These are phyloP conservation scores for Micrasema longulum DNA, from an alignment of 1,140 invertebrate genomes.

Conservation along the genomic window DNA sequence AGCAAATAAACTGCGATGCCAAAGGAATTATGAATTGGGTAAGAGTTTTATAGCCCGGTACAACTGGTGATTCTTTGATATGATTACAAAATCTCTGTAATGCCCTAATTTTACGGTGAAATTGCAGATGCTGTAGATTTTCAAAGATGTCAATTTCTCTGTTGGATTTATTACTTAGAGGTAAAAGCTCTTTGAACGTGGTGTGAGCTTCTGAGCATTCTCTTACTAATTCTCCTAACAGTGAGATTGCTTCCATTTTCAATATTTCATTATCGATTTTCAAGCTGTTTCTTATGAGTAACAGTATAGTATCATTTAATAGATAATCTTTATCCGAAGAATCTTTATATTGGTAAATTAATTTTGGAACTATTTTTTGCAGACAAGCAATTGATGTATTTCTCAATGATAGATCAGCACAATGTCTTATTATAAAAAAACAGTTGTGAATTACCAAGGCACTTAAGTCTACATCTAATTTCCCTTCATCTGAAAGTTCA, in stretches of 20 bases:
- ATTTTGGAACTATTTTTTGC: conserved; percentile 73
- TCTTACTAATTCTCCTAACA: conserved; percentile 80
- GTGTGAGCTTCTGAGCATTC: conserved; percentile 79
- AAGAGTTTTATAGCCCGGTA: conserved; percentile 76
- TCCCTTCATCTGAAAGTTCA: conserved; percentile 67
- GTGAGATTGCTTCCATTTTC: conserved; percentile 79
- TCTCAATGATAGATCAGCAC: conserved; percentile 85
- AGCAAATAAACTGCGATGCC: conserved; percentile 82
- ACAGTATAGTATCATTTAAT: conserved; percentile 79
- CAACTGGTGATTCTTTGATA: conserved; percentile 69
- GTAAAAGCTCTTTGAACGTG: conserved; percentile 79
- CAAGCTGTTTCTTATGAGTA: conserved; percentile 76
- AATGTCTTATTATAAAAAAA: conserved; percentile 80
- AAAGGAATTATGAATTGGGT: conserved; percentile 89
- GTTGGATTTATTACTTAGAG: conserved; percentile 79
- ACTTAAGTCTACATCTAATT: conserved; percentile 75
- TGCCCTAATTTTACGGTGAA: conserved; percentile 84
- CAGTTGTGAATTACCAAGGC: conserved; percentile 85
- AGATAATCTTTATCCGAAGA: conserved; percentile 72
- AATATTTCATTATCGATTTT: conserved; percentile 75
- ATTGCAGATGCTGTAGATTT: conserved; percentile 89
- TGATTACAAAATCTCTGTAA: conserved; percentile 76
- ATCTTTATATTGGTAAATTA: conserved; percentile 67
- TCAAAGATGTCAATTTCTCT: conserved; percentile 94
- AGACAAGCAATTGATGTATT: conserved; percentile 84